Evolutionary conservation across 2,888 invertebrate genomes (phyloP), one percentile per base, ranked within the genome.

Genomic region (Dexiosoma caninum): DNA sequence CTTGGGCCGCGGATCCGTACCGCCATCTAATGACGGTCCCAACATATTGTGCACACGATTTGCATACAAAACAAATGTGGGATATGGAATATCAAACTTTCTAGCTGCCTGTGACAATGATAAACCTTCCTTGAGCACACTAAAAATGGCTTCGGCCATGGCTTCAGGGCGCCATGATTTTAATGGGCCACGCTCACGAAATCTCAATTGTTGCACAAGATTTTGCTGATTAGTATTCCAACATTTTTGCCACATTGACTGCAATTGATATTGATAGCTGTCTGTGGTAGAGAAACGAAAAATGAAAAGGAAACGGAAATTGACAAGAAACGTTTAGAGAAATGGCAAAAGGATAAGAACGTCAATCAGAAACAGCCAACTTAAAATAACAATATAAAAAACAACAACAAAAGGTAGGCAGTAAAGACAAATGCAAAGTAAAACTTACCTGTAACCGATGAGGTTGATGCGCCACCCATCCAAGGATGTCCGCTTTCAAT

Each of bases 171-270:
- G 92, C 97, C 97, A 97, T 70, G 97, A 97, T 90, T 97, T 97
- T 84, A 97, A 92, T 0, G 97, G 97, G 8, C 97, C 97, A 74
- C 97, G 94, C 91, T 97, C 97, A 75, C 97, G 94, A 92, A 97
- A 97, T 86, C 97, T 93, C 87, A 97, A 91, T 90, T 96, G 96
- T 91, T 97, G 96, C 78, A 89, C 96, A 79, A 97, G 95, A 89
- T 97, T 93, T 87, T 95, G 95, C 91, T 97, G 97, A 91, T 96
- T 96, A 84, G 96, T 96, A 91, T 96, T 97, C 97, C 97, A 97
- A 91, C 97, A 97, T 90, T 97, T 97, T 91, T 97, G 97, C 97
- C 97, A 97, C 94, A 97, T 96, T 81, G 96, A 96, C 91, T 97
- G 97, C 90, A 97, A 92, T 91, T 97, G 97, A 91, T 97, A 97